These are phyloP conservation scores for Pteropus alecto DNA, from an alignment of 2,113 vertebrate genomes.

Conservation along the genomic window DNA sequence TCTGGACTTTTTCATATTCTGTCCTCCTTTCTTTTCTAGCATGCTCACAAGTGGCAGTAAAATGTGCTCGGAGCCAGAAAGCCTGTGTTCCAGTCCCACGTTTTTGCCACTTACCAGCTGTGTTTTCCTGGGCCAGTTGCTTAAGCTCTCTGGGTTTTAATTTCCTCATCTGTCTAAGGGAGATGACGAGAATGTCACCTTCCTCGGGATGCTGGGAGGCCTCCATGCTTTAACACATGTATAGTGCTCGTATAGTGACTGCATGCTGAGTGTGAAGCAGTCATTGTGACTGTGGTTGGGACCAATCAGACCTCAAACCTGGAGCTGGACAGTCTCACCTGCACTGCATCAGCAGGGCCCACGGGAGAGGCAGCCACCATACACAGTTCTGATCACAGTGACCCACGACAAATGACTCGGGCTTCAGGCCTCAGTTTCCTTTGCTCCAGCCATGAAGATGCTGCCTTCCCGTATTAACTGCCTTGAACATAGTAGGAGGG, in stretches of 20 bases:
- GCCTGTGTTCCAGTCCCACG: background rate
- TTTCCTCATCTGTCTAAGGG: background rate
- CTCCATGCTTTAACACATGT: background rate
- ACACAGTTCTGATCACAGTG: background rate
- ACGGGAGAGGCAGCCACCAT: accelerated
- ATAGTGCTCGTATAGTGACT: background rate
- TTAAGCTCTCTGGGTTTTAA: background rate
- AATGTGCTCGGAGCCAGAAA: background rate
- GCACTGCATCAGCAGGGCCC: accelerated
- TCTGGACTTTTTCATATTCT: background rate
- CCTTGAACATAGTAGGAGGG: accelerated
- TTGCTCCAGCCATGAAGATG: background rate
- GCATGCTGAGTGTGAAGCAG: background rate
- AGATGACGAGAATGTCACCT: accelerated
- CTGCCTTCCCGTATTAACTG: too few relatives aligned
- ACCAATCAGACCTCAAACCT: accelerated
- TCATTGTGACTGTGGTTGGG: accelerated
- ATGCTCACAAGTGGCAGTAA: background rate
- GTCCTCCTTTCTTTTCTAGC: background rate
- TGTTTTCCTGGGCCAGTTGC: background rate
- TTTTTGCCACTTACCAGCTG: background rate
- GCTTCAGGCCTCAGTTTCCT: background rate
- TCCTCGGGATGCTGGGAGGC: background rate
- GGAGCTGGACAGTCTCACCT: background rate
- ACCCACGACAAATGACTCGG: background rate